Conservation (phyloP, 2,113 vertebrate species). For the Macheiramphus alcinus region DNA sequence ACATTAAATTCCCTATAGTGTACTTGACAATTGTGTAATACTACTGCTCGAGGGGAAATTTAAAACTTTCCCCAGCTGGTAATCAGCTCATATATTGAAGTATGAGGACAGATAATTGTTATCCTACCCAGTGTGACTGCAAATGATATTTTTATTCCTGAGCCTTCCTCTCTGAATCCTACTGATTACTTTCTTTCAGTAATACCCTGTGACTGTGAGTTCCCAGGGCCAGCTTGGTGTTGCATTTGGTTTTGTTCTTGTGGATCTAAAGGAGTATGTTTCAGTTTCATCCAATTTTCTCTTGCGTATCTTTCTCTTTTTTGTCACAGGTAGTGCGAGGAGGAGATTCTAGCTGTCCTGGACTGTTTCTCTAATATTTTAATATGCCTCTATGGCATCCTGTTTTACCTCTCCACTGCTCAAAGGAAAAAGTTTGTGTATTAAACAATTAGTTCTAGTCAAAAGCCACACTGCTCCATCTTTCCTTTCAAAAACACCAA, state of each 20-base stretch:
- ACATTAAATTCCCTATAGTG: conserved; percentile 33
- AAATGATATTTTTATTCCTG: conserved; percentile 30
- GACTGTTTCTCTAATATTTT: background rate
- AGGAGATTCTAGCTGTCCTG: background rate
- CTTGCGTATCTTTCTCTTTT: rapidly evolving
- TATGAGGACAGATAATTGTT: conserved; percentile 29
- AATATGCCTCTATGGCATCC: background rate
- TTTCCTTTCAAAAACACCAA: background rate
- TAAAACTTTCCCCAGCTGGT: conserved; percentile 31
- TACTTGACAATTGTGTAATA: conserved; percentile 27
- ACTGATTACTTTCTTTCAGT: background rate
- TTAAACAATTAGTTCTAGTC: background rate
- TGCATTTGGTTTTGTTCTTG: background rate
- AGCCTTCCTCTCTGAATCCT: background rate
- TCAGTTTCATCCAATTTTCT: background rate
- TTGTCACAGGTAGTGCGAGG: background rate
- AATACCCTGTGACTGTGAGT: background rate
- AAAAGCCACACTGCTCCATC: rapidly evolving
- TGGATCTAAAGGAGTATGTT: background rate
- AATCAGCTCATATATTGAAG: conserved; percentile 42
- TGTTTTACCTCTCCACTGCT: background rate
- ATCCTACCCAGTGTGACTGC: background rate
- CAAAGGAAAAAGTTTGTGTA: background rate
- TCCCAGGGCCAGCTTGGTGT: background rate
- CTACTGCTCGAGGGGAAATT: conserved; percentile 31